Evolutionary conservation across 2,797 vertebrate genomes (phyloP).

Genomic region (Crocodylus rhombifer): DNA sequence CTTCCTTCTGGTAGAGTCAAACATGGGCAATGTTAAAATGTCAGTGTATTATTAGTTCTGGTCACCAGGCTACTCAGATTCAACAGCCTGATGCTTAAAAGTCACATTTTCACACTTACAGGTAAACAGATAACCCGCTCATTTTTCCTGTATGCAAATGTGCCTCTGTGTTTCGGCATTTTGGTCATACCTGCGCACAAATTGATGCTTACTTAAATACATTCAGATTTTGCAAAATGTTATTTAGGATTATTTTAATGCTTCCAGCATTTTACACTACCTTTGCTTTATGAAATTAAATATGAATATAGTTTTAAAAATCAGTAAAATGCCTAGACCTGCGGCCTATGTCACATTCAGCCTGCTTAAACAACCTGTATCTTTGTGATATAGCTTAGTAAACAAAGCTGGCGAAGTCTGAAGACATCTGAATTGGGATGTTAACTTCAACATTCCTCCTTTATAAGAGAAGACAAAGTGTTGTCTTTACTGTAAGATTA

Average conservation of each 20-base stretch:
- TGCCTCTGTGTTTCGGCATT: neutral
- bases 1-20: neutral
- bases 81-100: neutral
- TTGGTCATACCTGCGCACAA: neutral
- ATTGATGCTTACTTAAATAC: slow-evolving; percentile 19
- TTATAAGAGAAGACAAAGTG: neutral
- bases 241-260: neutral
- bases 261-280: fast-evolving
- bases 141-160: neutral
- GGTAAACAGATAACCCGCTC: neutral
- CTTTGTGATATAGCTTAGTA: neutral
- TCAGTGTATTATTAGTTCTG: neutral
- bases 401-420: neutral
- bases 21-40: neutral
- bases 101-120: neutral
- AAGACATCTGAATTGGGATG: neutral
- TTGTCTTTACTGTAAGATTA: neutral
- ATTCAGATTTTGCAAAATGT: neutral
- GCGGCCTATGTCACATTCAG: neutral
- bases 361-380: neutral
- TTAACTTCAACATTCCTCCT: neutral
- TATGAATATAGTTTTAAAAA: neutral
- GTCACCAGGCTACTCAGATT: fast-evolving
- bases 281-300: neutral
- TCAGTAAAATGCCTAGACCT: neutral